These are phyloP conservation scores for Zaprionus ghesquierei DNA, from an alignment of 1,140 invertebrate genomes.

Conservation along the genomic window DNA sequence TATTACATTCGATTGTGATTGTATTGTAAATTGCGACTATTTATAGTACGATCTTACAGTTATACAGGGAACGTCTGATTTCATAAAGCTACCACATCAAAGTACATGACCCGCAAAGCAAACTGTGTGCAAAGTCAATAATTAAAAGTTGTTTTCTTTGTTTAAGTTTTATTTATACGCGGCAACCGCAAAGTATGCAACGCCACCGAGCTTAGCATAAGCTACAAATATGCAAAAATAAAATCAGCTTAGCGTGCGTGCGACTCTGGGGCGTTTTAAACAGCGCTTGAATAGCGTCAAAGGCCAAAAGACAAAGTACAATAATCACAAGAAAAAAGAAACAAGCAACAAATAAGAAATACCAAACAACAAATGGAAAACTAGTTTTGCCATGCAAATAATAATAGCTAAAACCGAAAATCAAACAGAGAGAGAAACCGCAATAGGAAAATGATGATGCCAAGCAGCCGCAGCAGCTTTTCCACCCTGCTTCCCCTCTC, in stretches of 20 bases:
- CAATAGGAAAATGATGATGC: constrained; percentile 57
- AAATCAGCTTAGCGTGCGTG: constrained; percentile 17
- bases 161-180: constrained; percentile 1
- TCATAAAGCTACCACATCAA: no score
- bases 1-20: not conserved
- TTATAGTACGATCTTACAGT: not conserved
- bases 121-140: not conserved
- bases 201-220: constrained; percentile 2
- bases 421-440: constrained; percentile 41
- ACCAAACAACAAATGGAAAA: constrained; percentile 45
- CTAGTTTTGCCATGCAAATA: constrained; percentile 60
- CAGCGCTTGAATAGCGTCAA: constrained; percentile 20
- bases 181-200: constrained; percentile 69
- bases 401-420: constrained; percentile 46
- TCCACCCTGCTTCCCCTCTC: not conserved
- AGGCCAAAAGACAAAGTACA: not conserved
- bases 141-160: no score
- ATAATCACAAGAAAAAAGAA: constrained; percentile 19
- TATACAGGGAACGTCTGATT: not conserved
- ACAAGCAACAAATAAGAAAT: no score
- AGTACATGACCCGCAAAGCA: no score
- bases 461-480: constrained; percentile 38
- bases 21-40: not conserved
- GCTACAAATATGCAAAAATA: constrained; percentile 9
- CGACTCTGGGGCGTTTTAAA: constrained; percentile 20